Evolutionary conservation across 2,888 invertebrate species (phyloP).

Genomic region (Cylloceria caligata): DNA sequence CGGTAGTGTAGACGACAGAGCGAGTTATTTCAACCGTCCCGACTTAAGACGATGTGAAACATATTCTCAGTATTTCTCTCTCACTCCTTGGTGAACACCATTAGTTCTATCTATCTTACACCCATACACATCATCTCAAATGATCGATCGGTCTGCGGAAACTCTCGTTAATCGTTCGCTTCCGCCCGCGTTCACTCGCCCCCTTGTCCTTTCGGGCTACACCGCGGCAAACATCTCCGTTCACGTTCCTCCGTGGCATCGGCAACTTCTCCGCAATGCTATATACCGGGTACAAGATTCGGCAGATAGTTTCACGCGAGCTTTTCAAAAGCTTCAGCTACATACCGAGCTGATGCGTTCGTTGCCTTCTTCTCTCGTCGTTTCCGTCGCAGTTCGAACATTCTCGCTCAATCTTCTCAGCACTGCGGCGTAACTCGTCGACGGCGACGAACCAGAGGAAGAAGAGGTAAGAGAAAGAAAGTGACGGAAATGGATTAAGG

Average conservation of each 20-base stretch:
- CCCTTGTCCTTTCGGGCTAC: constrained; percentile 43
- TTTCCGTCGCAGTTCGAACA: constrained; percentile 20
- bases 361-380: constrained; percentile 22
- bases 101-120: background rate
- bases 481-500: constrained; percentile 71
- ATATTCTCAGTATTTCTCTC: background rate
- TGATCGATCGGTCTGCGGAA: constrained; percentile 77
- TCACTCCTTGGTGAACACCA: background rate
- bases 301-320: constrained; percentile 70
- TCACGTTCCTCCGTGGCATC: constrained; percentile 27
- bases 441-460: constrained; percentile 15
- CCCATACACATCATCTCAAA: constrained; percentile 60
- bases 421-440: constrained; percentile 32
- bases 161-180: constrained; percentile 78
- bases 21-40: too few species aligned
- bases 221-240: constrained; percentile 25
- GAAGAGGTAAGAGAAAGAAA: constrained; percentile 17
- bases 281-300: constrained; percentile 62
- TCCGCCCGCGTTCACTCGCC: constrained; percentile 69
- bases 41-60: background rate
- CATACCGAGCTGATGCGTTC: background rate
- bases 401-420: constrained; percentile 31
- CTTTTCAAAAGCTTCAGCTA: background rate
- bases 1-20: too few species aligned
- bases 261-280: background rate